Conservation (phyloP, 2,113 vertebrate genomes). For the Corythornis madagascariensis region DNA sequence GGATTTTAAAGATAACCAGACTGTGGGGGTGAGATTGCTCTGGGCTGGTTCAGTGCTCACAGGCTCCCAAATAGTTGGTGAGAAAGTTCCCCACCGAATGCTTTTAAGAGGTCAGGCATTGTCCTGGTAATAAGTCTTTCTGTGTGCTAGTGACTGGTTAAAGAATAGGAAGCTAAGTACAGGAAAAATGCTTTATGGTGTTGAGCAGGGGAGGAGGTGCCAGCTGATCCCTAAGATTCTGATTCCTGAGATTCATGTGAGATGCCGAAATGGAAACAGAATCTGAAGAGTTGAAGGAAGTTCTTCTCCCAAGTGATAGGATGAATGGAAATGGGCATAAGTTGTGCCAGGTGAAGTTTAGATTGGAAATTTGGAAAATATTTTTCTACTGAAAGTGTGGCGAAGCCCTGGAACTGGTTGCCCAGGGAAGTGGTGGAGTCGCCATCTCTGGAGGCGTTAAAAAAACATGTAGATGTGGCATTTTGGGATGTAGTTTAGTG, state of each 20-base stretch:
- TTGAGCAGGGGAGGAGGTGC: not conserved
- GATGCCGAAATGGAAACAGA: not conserved
- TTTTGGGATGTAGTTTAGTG: no score
- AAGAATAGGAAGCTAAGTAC: not conserved
- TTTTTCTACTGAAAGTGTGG: no score
- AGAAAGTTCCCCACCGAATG: fast-evolving
- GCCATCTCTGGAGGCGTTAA: no score
- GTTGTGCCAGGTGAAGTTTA: no score
- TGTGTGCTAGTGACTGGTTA: not conserved
- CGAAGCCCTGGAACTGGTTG: no score
- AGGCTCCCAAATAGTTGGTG: not conserved
- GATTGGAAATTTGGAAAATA: no score
- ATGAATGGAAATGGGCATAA: no score
- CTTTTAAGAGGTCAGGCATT: not conserved
- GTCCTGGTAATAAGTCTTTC: not conserved
- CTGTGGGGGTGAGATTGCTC: not conserved
- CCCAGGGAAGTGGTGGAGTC: no score
- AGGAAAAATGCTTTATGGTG: not conserved
- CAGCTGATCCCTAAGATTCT: not conserved
- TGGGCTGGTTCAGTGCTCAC: not conserved
- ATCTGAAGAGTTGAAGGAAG: not conserved
- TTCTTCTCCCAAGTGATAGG: no score
- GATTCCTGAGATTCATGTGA: not conserved
- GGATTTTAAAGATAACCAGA: not conserved
- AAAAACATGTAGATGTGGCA: no score